Evolutionary conservation across 2,797 vertebrate species (phyloP), one percentile per base, ranked within the genome.

Genomic region (Pangasius larnaudii): DNA sequence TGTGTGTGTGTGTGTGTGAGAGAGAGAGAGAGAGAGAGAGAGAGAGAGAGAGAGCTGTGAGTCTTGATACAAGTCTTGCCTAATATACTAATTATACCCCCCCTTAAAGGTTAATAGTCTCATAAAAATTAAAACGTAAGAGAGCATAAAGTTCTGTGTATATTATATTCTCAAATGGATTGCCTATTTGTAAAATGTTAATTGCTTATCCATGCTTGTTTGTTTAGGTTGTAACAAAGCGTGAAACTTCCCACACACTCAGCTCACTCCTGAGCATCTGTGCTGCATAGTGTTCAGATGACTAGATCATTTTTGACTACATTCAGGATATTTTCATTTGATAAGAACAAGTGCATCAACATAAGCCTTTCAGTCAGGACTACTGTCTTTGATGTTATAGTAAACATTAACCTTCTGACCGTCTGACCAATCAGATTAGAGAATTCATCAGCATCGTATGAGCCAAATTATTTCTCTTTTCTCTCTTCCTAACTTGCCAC

Each of bases 161-260:
- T 81, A 59, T 81, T n/a, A 42, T 0, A 7, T 42, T 16, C 79
- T 27, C 22, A 33, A 81, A 22, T 36, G 58, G 61, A 61, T 81
- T 81, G 56, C 11, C 10, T 36, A 39, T 59, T 80, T 80, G 77
- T 53, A 87, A 69, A 67, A 80, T 42, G 80, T 80, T 56, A 86
- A 86, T 86, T 80, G 75, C 33, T 39, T 39, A n/a, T 69, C 30
- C 51, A 39, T 80, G 61, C 61, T 56, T 19, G 46, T 56, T 67
- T 30, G 19, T 56, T 79, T 53, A 56, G 42, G 39, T 79, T 79
- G 24, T 65, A 79, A 79, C 30, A 79, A 56, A 79, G 51, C 51
- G 5, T 56, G 30, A 79, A 78, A 53, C 49, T 19, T 53, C 49
- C 75, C 49, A 78, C 75, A 78, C 14, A 30, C 18, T 78, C 49